Percentiles rank a stretch among this genome's conserved stretches.
Evolutionary conservation across 2,888 invertebrate species (phyloP).

Genomic region (Melieria picta): DNA sequence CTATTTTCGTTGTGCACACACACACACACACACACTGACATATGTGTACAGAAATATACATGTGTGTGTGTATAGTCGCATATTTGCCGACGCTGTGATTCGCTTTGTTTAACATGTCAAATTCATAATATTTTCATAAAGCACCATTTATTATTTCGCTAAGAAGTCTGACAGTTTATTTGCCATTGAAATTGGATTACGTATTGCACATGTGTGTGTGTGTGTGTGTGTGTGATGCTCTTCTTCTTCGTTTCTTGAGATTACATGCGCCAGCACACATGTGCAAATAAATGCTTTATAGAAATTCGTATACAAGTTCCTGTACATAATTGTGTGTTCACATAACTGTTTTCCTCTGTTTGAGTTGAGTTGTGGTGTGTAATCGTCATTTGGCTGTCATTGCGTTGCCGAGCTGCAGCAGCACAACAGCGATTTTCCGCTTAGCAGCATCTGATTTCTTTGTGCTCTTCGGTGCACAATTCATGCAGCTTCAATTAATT

Average conservation of each 20-base stretch:
- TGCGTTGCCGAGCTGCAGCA: background rate
- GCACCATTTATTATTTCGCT: constrained; percentile 41
- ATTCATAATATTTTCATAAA: constrained; percentile 43
- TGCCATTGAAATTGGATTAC: constrained; percentile 39
- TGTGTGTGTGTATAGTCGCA: background rate
- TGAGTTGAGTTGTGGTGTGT: background rate
- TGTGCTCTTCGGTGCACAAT: background rate
- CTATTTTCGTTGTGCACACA: constrained; percentile 2
- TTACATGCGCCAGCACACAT: constrained; percentile 12
- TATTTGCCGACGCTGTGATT: constrained; percentile 23
- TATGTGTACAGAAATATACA: background rate
- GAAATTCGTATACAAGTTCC: background rate
- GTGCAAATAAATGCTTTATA: background rate
- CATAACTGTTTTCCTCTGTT: background rate
- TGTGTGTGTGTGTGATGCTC: background rate
- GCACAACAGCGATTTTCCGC: background rate
- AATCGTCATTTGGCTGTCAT: background rate
- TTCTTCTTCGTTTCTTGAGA: constrained; percentile 4
- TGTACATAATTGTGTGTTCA: background rate
- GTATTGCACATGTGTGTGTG: background rate
- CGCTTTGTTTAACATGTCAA: constrained; percentile 39
- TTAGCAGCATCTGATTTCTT: background rate
- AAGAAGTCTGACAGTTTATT: constrained; percentile 37
- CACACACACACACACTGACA: constrained; percentile 6
- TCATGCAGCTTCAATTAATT: background rate